A percentile compares a stretch with the other conserved stretches of the same genome.
phyloP scores from a whole-genome alignment of 2,113 vertebrate species.

The Gymnobelideus leadbeateri region DNA sequence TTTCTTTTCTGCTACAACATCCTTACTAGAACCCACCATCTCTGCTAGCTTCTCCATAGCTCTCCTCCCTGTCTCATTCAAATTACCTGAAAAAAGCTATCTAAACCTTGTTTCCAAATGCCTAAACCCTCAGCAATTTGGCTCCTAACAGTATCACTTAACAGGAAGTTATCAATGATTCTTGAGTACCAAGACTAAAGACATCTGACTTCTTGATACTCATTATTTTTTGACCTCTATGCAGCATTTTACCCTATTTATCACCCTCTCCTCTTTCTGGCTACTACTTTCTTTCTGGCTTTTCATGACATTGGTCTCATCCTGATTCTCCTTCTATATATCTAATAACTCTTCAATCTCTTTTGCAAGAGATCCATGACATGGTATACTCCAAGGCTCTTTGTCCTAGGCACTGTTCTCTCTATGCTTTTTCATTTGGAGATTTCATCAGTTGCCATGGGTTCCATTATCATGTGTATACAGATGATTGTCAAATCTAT shows the following conservation, averaged over 20 bases:
- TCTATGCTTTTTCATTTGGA: background rate
- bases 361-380: background rate
- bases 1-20: background rate
- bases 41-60: background rate
- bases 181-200: background rate
- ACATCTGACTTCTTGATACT: background rate
- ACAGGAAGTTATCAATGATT: background rate
- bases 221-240: background rate
- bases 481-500: background rate
- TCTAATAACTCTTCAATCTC: background rate
- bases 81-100: background rate
- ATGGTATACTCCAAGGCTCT: background rate
- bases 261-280: background rate
- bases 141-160: background rate
- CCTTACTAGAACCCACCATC: background rate
- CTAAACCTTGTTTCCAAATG: background rate
- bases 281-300: background rate
- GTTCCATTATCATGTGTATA: no score
- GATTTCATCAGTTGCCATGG: background rate
- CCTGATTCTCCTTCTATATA: background rate
- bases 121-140: background rate
- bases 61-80: background rate
- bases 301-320: background rate
- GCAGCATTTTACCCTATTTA: background rate
- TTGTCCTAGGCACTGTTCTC: background rate